These are phyloP conservation scores for Platichthys stellatus DNA, from an alignment of 2,113 vertebrate genomes.

Conservation along the genomic window DNA sequence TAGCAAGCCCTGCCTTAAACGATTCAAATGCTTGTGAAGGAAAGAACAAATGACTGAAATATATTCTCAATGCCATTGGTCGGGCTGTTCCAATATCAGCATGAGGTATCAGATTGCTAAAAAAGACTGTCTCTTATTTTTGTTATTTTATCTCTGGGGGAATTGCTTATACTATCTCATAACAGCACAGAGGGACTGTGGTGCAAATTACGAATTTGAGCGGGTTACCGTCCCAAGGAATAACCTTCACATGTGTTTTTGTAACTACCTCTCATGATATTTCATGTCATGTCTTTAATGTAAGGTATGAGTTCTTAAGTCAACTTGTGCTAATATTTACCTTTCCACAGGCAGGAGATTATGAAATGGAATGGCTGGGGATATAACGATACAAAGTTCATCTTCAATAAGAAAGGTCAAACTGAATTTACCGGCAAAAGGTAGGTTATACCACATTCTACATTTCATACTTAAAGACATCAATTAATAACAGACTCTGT, in stretches of 20 bases:
- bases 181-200: background rate
- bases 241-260: conserved; percentile 16
- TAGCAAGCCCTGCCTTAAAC: background rate
- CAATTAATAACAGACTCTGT: conserved; percentile 5
- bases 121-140: background rate
- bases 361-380: conserved; percentile 99
- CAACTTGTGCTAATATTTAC: conserved; percentile 39
- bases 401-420: conserved; percentile 98
- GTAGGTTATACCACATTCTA: conserved; percentile 69
- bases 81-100: conserved; percentile 7
- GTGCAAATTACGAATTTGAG: conserved; percentile 5
- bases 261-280: conserved; percentile 12
- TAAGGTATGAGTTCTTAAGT: background rate
- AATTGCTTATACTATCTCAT: background rate
- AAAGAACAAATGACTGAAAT: conserved; percentile 5
- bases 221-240: background rate
- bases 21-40: conserved; percentile 15
- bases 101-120: conserved; percentile 10
- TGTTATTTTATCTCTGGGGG: background rate
- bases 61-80: conserved; percentile 8
- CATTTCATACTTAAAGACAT: background rate
- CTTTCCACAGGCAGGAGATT: conserved; percentile 90
- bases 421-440: conserved; percentile 96
- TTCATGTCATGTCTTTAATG: conserved; percentile 2
- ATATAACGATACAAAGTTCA: conserved; percentile 94